These are phyloP conservation scores for Alcis repandata DNA, from an alignment of 2,888 invertebrate species.

Conservation along the genomic window DNA sequence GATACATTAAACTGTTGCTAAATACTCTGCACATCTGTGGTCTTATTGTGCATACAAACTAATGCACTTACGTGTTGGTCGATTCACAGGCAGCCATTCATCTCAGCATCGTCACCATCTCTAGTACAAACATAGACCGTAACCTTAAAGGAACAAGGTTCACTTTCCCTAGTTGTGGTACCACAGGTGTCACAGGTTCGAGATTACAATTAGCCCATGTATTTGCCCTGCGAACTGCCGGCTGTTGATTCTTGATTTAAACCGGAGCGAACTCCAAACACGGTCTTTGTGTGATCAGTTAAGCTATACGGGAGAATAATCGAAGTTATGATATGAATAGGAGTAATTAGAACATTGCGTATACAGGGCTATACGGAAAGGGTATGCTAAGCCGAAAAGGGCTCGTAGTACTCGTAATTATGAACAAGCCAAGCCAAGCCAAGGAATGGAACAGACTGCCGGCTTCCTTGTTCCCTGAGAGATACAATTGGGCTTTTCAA, in stretches of 20 bases:
- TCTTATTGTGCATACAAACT: slow-evolving; percentile 35
- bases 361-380: too few species aligned
- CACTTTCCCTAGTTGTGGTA: not conserved
- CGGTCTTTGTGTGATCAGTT: slow-evolving; percentile 22
- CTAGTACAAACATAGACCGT: slow-evolving; percentile 7
- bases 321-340: slow-evolving; percentile 15
- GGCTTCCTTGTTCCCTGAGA: too few species aligned
- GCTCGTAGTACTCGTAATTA: too few species aligned
- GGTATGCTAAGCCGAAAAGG: too few species aligned
- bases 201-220: slow-evolving; percentile 47
- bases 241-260: slow-evolving; percentile 45
- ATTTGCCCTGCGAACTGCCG: slow-evolving; percentile 37
- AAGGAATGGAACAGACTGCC: too few species aligned
- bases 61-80: slow-evolving; percentile 42
- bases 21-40: slow-evolving; percentile 9
- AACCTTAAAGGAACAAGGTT: not conserved
- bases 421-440: too few species aligned
- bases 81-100: slow-evolving; percentile 35
- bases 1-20: not conserved
- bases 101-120: slow-evolving; percentile 19
- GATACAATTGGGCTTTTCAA: too few species aligned
- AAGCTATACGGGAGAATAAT: slow-evolving; percentile 1
- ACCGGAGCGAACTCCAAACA: slow-evolving; percentile 48
- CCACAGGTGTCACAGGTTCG: slow-evolving; percentile 42
- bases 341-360: not conserved